These are phyloP conservation scores for Chrysotoxum bicinctum DNA, from an alignment of 2,888 invertebrate genomes.

Conservation along the genomic window DNA sequence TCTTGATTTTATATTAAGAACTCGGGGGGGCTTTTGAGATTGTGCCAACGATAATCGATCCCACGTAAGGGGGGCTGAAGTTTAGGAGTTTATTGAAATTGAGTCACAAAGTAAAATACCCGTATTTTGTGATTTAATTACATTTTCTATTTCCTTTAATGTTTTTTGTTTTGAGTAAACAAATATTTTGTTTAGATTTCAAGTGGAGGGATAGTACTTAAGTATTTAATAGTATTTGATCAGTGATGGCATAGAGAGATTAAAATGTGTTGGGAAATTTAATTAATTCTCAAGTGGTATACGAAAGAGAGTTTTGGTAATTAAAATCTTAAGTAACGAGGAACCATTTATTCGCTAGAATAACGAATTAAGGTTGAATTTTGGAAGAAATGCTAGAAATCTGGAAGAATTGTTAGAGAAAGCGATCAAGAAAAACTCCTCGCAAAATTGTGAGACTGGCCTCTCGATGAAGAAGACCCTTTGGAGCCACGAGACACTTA, in stretches of 20 bases:
- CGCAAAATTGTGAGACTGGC: too few relatives aligned
- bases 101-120: not conserved
- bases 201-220: constrained; percentile 1
- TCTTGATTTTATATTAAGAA: not conserved
- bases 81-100: constrained; percentile 1
- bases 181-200: not conserved
- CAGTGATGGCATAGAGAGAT: not conserved
- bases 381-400: too few relatives aligned
- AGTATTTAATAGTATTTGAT: constrained; percentile 5
- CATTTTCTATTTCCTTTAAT: not conserved
- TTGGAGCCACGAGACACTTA: too few relatives aligned
- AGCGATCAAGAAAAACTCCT: too few relatives aligned
- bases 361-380: too few relatives aligned
- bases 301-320: too few relatives aligned
- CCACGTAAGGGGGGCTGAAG: not conserved
- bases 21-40: not conserved
- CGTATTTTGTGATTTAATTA: not conserved
- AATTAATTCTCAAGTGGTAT: not conserved
- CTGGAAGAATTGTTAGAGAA: too few relatives aligned
- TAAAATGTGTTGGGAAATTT: not conserved
- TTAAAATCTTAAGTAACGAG: too few relatives aligned
- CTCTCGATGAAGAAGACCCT: too few relatives aligned
- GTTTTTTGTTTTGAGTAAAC: not conserved
- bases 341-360: too few relatives aligned
- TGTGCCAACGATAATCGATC: not conserved